Evolutionary conservation across 1,140 invertebrate genomes (phyloP).

Genomic region (Drosophila neocordata): DNA sequence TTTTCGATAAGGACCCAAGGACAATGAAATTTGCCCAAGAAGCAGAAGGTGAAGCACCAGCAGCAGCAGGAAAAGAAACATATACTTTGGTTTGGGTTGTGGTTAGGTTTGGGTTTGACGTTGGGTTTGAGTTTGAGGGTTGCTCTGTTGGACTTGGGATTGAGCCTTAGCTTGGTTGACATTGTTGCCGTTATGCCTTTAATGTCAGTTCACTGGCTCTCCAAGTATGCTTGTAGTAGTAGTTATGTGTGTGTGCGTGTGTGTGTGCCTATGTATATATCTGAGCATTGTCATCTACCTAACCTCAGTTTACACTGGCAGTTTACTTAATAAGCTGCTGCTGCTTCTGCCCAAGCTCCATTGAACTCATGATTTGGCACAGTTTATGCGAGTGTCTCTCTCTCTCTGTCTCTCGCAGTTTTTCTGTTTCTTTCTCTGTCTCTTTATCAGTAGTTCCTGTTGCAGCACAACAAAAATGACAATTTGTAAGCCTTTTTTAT

Average conservation of each 20-base stretch:
- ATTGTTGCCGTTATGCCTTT: conserved; percentile 11
- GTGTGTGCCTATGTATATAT: not conserved
- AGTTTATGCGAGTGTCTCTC: not conserved
- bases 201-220: conserved; percentile 7
- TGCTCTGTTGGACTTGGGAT: not conserved
- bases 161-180: not conserved
- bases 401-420: conserved; percentile 4
- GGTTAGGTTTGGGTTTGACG: too few relatives aligned
- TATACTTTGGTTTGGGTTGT: too few relatives aligned
- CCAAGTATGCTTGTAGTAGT: not conserved
- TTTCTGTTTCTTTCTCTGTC: not conserved
- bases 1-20: conserved; percentile 48
- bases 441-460: not conserved
- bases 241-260: not conserved
- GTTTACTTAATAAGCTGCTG: conserved; percentile 10
- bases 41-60: not conserved
- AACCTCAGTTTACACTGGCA: conserved; percentile 5
- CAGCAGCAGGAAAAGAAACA: not conserved
- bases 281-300: conserved; percentile 3
- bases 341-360: conserved; percentile 11
- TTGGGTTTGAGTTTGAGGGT: too few relatives aligned
- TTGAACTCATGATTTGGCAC: conserved; percentile 19
- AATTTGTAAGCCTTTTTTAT: conserved; percentile 8
- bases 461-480: not conserved
- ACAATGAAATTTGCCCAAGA: conserved; percentile 27